Percentiles rank a stretch among this genome's conserved stretches.
These are phyloP conservation scores for Orthosia gothica DNA, from an alignment of 2,888 invertebrate genomes.

Conservation along the genomic window DNA sequence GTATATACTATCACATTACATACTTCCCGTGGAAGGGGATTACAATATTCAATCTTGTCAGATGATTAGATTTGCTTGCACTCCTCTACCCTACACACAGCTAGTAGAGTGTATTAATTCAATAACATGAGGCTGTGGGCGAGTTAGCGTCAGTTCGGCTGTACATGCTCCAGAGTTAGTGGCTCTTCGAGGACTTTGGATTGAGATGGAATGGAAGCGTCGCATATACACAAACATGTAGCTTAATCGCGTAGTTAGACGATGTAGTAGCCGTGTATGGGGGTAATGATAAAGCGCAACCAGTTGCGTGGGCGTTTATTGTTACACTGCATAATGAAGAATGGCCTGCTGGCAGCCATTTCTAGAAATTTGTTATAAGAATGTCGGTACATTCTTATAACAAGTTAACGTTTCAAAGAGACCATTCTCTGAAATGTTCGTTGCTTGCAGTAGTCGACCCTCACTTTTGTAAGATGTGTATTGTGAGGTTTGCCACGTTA, in stretches of 20 bases:
- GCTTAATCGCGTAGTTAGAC: background rate
- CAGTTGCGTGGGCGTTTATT: too few relatives aligned
- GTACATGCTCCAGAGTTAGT: conserved; percentile 1
- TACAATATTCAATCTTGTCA: conserved; percentile 52
- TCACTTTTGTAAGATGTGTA: too few relatives aligned
- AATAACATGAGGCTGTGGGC: conserved; percentile 19
- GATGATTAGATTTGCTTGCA: conserved; percentile 42
- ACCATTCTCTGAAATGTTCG: too few relatives aligned
- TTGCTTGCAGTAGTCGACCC: too few relatives aligned
- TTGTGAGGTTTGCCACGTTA: too few relatives aligned
- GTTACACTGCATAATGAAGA: background rate
- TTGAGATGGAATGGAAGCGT: background rate
- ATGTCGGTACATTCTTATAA: too few relatives aligned
- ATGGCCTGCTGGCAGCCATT: background rate
- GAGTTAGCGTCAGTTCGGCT: conserved; percentile 10
- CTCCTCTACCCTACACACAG: background rate
- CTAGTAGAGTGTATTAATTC: conserved; percentile 39
- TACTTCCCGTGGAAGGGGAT: conserved; percentile 25
- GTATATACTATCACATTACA: background rate
- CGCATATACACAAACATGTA: background rate
- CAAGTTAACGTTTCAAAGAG: too few relatives aligned
- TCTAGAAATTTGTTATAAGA: background rate
- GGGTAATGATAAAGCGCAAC: background rate
- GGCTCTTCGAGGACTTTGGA: background rate
- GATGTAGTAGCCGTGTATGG: too few relatives aligned